Evolutionary conservation across 2,888 invertebrate genomes (phyloP).

Genomic region (Tachina fera): DNA sequence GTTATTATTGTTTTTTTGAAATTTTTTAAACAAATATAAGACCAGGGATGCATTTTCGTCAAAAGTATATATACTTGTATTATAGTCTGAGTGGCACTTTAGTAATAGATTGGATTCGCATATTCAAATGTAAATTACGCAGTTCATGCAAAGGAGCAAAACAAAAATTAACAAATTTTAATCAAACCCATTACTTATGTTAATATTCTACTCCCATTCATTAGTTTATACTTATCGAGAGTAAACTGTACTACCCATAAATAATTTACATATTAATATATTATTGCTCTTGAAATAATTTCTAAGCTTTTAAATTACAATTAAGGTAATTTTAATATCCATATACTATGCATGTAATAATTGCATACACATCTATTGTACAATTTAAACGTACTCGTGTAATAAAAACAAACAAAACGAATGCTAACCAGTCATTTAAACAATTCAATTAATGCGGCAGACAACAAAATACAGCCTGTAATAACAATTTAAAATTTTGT

Average conservation of each 20-base stretch:
- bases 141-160: too few relatives aligned
- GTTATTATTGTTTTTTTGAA: too few relatives aligned
- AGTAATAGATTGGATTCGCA: too few relatives aligned
- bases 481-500: constrained; percentile 37
- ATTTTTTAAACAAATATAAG: too few relatives aligned
- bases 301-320: constrained; percentile 50
- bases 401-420: constrained; percentile 22
- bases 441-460: constrained; percentile 58
- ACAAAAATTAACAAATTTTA: too few relatives aligned
- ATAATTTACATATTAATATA: constrained; percentile 15
- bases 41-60: too few relatives aligned
- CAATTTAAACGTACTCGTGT: background rate
- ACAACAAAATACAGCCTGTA: constrained; percentile 38
- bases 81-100: too few relatives aligned
- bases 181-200: too few relatives aligned
- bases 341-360: background rate
- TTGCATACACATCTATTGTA: background rate
- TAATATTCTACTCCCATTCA: too few relatives aligned
- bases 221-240: too few relatives aligned
- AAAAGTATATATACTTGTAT: too few relatives aligned
- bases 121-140: too few relatives aligned
- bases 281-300: constrained; percentile 46
- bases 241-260: background rate
- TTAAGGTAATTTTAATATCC: constrained; percentile 45
- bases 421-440: constrained; percentile 40